Evolutionary conservation across 2,797 vertebrate species (phyloP), one percentile per base, ranked within the genome.

Genomic region (Gallinago stenura): DNA sequence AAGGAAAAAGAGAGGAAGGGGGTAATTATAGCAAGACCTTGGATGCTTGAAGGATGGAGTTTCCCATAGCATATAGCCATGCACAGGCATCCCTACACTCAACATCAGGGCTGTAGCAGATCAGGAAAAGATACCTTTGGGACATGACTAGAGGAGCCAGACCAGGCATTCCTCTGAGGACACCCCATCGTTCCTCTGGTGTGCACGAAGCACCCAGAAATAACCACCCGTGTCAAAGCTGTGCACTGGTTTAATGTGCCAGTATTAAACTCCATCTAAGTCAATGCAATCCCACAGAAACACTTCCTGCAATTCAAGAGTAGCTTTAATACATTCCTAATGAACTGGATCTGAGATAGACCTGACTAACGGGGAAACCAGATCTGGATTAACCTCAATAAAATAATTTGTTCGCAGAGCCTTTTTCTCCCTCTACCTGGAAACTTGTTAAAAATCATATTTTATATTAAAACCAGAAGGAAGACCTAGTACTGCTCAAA

Each of bases 261-360:
- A 81, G 31, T 69, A 84, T 45, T 45, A 84, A 90, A 79, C 58
- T 69, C 83, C 81, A 91, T 84, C 80, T 94, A 82, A 62, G 82
- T 57, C 0, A 0, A 62, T 35, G 83, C 69, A 92, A 76, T 90
- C 76, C 87, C 90, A 75, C 2, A 65, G 72, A 89, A 95, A 93
- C 76, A 41, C 54, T 85, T 53, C 60, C 16, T 81, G 57, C 48
- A 65, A 37, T 65, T 83, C 57, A 80, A 77, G 82, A 83, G 54
- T 51, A 46, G 25, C 12, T 95, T 91, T 90, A 82, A 90, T 78
- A 81, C 50, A 58, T 68, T 93, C 77, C 62, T 83, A 81, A 94
- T 81, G 83, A 94, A 71, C 65, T 72, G 84, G n/a, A 85, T 81
- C 89, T 9, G 41, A 64, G 26, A 48, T 0, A 93, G 48, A 91